phyloP scores from a whole-genome alignment of 2,888 invertebrate genomes.

The Gryllus longicercus region DNA sequence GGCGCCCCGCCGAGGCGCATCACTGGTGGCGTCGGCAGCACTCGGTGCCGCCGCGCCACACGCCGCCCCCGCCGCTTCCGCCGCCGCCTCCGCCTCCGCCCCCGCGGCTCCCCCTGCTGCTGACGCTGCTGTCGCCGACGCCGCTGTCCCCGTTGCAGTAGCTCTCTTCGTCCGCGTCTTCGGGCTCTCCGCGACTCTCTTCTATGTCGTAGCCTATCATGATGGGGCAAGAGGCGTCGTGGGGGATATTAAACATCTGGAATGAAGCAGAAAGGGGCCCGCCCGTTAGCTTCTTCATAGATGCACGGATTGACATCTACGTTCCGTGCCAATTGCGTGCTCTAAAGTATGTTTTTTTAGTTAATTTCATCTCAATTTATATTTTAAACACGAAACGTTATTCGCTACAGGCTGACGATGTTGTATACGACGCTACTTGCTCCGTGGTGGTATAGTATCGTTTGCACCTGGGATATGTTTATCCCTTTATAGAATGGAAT shows the following conservation, averaged over 20 bases:
- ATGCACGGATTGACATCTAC: too few relatives aligned
- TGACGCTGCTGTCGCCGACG: neutral
- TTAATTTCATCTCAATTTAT: too few relatives aligned
- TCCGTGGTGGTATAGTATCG: too few relatives aligned
- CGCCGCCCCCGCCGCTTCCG: neutral
- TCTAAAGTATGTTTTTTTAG: too few relatives aligned
- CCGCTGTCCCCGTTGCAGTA: constrained; percentile 1
- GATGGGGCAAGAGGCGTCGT: neutral
- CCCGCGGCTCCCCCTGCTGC: neutral
- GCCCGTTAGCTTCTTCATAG: too few relatives aligned
- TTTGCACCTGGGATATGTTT: too few relatives aligned
- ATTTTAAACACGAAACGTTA: too few relatives aligned
- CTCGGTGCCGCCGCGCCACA: neutral
- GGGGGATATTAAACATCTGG: constrained; percentile 6
- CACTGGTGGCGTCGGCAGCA: constrained; percentile 7
- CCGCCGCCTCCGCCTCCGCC: neutral
- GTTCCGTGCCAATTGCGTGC: too few relatives aligned
- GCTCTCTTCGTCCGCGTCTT: neutral
- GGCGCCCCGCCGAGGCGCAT: constrained; percentile 3
- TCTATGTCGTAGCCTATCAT: constrained; percentile 1
- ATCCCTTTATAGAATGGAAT: too few relatives aligned
- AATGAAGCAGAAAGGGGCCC: neutral
- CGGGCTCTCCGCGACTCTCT: neutral
- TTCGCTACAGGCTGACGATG: too few relatives aligned
- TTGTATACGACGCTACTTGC: too few relatives aligned